Percentiles rank a stretch among this genome's conserved stretches.
Evolutionary conservation across 1,140 invertebrate species (phyloP).

Genomic region (Drosophila watanabei): DNA sequence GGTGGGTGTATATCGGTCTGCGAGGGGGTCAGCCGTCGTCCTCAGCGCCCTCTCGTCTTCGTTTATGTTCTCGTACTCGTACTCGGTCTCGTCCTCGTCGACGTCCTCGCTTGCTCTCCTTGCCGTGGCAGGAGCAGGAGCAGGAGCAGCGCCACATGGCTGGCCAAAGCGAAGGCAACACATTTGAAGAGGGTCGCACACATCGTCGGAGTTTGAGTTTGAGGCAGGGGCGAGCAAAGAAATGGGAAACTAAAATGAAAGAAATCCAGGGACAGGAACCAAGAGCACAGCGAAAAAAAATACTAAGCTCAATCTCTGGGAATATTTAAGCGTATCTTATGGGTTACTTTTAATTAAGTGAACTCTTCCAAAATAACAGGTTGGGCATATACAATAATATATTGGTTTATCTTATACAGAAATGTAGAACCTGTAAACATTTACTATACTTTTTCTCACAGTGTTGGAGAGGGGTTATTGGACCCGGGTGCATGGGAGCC

Average conservation of each 20-base stretch:
- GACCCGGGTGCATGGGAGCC: constrained; percentile 49
- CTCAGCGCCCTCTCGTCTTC: constrained; percentile 48
- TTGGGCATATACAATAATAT: no score
- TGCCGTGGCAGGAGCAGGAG: constrained; percentile 20
- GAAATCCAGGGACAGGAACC: constrained; percentile 66
- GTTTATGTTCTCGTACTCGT: constrained; percentile 19
- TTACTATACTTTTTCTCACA: background rate
- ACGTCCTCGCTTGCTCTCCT: background rate
- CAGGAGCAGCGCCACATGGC: constrained; percentile 68
- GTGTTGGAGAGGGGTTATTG: constrained; percentile 35
- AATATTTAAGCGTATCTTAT: background rate
- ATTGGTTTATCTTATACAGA: background rate
- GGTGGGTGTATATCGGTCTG: constrained; percentile 43
- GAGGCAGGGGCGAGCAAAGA: constrained; percentile 56
- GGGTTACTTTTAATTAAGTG: background rate
- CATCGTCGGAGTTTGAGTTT: constrained; percentile 47
- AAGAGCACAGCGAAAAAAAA: constrained; percentile 3
- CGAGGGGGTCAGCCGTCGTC: constrained; percentile 55
- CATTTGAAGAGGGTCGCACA: constrained; percentile 82
- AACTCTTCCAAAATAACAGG: background rate
- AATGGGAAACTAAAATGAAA: constrained; percentile 84
- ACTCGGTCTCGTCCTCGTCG: constrained; percentile 14
- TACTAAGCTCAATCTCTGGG: background rate
- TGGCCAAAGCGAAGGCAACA: constrained; percentile 65
- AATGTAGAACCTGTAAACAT: background rate